These are phyloP conservation scores for Rhynchopsitta pachyrhyncha DNA, from an alignment of 2,113 vertebrate genomes.

Conservation along the genomic window DNA sequence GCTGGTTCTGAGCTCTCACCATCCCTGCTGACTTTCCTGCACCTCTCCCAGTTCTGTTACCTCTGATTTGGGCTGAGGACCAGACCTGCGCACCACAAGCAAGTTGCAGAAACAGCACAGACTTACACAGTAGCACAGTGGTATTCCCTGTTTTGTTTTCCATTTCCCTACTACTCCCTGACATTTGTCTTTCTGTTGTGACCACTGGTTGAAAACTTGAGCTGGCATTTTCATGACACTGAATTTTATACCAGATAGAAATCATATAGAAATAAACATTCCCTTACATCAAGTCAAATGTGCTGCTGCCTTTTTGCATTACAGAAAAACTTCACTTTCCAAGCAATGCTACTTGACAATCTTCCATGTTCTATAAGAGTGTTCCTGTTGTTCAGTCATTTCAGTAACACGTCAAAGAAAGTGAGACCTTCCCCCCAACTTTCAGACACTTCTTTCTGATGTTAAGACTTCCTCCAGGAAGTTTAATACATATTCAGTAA, in stretches of 20 bases:
- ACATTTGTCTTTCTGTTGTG: neutral
- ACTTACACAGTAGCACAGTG: neutral
- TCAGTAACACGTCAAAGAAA: neutral
- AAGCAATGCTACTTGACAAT: neutral
- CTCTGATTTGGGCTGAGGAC: neutral
- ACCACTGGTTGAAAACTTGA: neutral
- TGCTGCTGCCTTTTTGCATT: neutral
- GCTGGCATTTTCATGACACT: rapidly evolving
- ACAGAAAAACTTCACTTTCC: neutral
- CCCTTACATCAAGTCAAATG: neutral
- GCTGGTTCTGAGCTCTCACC: neutral
- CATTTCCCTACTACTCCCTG: neutral
- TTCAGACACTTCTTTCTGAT: neutral
- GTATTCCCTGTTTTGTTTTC: neutral
- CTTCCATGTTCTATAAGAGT: neutral
- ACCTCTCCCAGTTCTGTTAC: neutral
- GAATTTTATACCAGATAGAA: neutral
- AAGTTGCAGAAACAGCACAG: neutral
- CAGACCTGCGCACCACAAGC: neutral
- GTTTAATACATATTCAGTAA: neutral
- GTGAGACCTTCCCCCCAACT: neutral
- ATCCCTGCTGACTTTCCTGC: neutral
- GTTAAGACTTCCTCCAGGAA: neutral
- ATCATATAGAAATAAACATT: neutral
- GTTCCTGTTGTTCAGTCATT: neutral